A percentile compares a stretch with the other conserved stretches of the same genome.
These are phyloP conservation scores for Oryzias celebensis DNA, from an alignment of 2,113 vertebrate genomes.

Conservation along the genomic window DNA sequence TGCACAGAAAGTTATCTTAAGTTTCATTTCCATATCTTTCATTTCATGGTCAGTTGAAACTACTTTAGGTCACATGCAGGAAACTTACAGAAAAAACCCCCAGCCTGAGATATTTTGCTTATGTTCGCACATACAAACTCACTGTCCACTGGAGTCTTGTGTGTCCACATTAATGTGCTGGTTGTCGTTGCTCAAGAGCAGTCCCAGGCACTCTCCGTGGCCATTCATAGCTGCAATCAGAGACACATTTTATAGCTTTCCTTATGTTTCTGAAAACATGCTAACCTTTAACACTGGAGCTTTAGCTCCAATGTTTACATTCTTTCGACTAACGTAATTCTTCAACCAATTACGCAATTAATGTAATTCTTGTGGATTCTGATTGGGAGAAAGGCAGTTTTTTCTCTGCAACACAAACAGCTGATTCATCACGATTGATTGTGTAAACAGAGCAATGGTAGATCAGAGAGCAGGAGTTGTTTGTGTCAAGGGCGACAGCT, in stretches of 20 bases:
- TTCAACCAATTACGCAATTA: too few species aligned
- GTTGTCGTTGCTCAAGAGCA: conserved; percentile 90
- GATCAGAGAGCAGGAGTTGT: too few species aligned
- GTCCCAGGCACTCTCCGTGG: conserved; percentile 92
- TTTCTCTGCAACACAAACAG: too few species aligned
- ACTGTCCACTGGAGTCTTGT: conserved; percentile 94
- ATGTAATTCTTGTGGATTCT: too few species aligned
- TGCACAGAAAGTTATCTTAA: conserved; percentile 6
- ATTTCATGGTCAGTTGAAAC: conserved; percentile 3
- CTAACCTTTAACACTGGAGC: too few species aligned
- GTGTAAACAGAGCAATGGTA: too few species aligned
- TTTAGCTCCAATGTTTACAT: too few species aligned
- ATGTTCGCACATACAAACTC: conserved; percentile 66
- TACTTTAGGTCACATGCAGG: neutral
- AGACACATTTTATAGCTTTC: neutral
- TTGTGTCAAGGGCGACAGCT: neutral
- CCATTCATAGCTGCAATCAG: conserved; percentile 87
- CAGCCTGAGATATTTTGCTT: neutral
- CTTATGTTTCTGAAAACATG: neutral
- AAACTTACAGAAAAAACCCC: neutral
- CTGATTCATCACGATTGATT: too few species aligned
- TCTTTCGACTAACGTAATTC: too few species aligned
- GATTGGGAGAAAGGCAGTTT: too few species aligned
- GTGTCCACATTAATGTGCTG: conserved; percentile 88
- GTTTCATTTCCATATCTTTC: neutral